A percentile compares a stretch with the other conserved stretches of the same genome.
Evolutionary conservation across 1,140 invertebrate genomes (phyloP).

Genomic region (Zeugodacus cucurbitae): DNA sequence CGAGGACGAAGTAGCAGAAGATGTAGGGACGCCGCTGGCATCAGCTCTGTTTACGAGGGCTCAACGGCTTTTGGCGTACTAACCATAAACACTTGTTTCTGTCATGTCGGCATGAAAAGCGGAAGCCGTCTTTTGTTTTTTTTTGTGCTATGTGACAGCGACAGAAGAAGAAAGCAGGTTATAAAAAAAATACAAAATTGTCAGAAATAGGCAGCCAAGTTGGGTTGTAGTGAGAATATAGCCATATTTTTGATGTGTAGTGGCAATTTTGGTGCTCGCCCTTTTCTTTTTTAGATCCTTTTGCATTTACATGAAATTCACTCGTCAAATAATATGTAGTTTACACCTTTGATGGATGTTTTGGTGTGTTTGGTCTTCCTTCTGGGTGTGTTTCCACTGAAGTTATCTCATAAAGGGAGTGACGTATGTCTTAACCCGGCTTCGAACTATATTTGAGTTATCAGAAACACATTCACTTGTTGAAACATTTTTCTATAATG

Average conservation of each 20-base stretch:
- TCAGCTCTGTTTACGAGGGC: background rate
- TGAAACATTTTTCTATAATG: too few species aligned
- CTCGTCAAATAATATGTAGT: too few species aligned
- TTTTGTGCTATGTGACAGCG: background rate
- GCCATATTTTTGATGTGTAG: background rate
- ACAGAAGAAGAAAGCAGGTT: background rate
- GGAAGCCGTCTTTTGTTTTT: constrained; percentile 8
- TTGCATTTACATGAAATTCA: background rate
- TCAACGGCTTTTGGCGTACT: constrained; percentile 29
- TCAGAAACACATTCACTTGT: too few species aligned
- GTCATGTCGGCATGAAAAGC: constrained; percentile 36
- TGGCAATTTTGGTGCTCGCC: background rate
- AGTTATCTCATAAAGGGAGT: too few species aligned
- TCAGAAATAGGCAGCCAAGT: background rate
- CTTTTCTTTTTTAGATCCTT: background rate
- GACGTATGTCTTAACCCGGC: too few species aligned
- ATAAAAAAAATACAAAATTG: background rate
- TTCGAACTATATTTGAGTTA: too few species aligned
- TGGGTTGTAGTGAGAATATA: background rate
- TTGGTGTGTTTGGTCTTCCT: too few species aligned
- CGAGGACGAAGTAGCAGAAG: background rate
- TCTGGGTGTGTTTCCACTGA: too few species aligned
- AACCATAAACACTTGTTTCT: constrained; percentile 37
- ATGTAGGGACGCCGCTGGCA: background rate
- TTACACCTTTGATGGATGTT: too few species aligned